A percentile compares a stretch with the other conserved stretches of the same genome.
Evolutionary conservation across 1,140 invertebrate genomes (phyloP).

Genomic region (Drosophila pallidifrons): DNA sequence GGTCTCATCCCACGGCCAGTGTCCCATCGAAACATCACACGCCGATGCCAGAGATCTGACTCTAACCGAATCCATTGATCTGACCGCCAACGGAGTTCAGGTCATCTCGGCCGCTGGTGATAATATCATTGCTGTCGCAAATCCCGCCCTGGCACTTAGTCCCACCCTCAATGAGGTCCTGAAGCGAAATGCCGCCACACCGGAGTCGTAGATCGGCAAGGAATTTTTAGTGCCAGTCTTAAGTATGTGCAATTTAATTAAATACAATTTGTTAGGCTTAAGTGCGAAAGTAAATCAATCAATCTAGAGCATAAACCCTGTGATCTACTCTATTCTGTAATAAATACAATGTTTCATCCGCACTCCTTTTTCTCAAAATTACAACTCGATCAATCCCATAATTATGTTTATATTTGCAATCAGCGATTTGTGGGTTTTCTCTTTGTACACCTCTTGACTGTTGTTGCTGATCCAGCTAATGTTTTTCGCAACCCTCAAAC

Average conservation of each 20-base stretch:
- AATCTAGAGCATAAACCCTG: slow-evolving; percentile 61
- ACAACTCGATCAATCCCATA: slow-evolving; percentile 35
- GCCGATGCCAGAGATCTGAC: slow-evolving; percentile 16
- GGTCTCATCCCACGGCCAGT: slow-evolving; percentile 19
- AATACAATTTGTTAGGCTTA: slow-evolving; percentile 39
- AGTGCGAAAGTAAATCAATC: slow-evolving; percentile 28
- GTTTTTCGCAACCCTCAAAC: slow-evolving; percentile 23
- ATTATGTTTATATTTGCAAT: slow-evolving; percentile 70
- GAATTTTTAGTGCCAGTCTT: slow-evolving; percentile 26
- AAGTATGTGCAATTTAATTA: slow-evolving; percentile 59
- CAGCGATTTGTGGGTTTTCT: slow-evolving; percentile 62
- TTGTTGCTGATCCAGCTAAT: slow-evolving; percentile 6
- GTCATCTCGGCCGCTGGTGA: slow-evolving; percentile 93
- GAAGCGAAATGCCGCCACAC: slow-evolving; percentile 74
- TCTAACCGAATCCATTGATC: slow-evolving; percentile 55
- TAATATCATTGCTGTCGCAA: slow-evolving; percentile 94
- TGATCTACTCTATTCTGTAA: slow-evolving; percentile 69
- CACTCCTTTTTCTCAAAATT: not conserved
- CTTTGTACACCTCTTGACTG: slow-evolving; percentile 66
- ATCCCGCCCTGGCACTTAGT: slow-evolving; percentile 90
- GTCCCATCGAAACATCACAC: slow-evolving; percentile 18
- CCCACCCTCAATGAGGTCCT: slow-evolving; percentile 77
- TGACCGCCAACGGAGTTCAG: slow-evolving; percentile 86
- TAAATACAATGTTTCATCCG: slow-evolving; percentile 37
- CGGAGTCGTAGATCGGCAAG: slow-evolving; percentile 50